Evolutionary conservation across 2,113 vertebrate genomes (phyloP), one percentile per base, ranked within the genome.

Genomic region (Peromyscus maniculatus): DNA sequence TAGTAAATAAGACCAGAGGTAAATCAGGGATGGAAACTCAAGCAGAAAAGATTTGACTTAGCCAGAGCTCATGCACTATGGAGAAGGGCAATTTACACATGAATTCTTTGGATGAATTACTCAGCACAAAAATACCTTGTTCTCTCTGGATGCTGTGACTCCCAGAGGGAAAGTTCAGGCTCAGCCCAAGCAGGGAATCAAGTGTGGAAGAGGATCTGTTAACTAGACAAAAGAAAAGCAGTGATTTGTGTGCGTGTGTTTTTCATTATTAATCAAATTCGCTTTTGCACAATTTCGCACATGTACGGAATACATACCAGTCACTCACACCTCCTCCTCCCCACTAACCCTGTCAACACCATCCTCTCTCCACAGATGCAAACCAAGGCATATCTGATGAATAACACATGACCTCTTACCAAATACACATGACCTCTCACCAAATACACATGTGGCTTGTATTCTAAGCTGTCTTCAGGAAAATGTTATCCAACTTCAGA

Each of bases 31-130:
- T 9, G 55, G 39, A 90, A 52, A 95, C 90, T 92, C 84, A 83
- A 92, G 36, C 67, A 80, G 57, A 52, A 31, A 82, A 87, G 22
- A 80, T 80, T 55, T 96, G 46, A 92, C 12, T 94, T 82, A 49
- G 28, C 46, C 55, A 89, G 5, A 64, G 22, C 92, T 86, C 84
- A 91, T 80, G 15, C 75, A 46, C 46, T 87, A 82, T 33, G 77
- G 66, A 77, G 46, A 16, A 83, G 21, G 19, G 5, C 43, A 78
- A 46, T 75, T 90, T 55, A 19, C 64, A 82, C 12, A n/a, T 16
- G 26, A 83, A 80, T 72, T 52, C 24, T 8, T 49, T 36, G 12
- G 31, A 91, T 86, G 67, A 87, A 74, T 91, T 9, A 71, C 89
- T 96, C 16, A 86, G 87, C 39, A 82, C n/a, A 67, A 82, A 7